Base-by-base conservation (phyloP, 2,797 vertebrate species). In the Sus cebifrons region DNA sequence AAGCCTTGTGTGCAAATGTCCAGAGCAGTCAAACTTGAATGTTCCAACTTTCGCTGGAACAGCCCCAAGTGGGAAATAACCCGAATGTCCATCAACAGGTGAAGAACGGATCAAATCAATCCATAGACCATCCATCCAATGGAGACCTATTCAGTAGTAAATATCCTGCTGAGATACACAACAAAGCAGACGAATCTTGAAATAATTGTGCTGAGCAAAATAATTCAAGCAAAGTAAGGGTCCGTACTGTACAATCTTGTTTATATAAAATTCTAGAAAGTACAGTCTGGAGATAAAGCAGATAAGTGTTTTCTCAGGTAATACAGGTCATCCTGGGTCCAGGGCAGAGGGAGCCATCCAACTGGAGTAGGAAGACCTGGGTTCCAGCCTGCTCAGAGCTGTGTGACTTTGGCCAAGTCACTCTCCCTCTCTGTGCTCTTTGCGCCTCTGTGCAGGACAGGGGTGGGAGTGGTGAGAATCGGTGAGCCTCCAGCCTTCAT, bases 51-150 rank as follows among this genome's bases (percentile, higher is more conserved):
- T 21, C 3, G 67, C 8, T 1, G 3, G 2, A 56, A 74, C 17
- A 8, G 20, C n/a, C 40, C 40, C 6, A 44, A 44, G 10, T 25
- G 7, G 3, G 36, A 60, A 44, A 73, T n/a, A 0, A 15, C 6
- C 18, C n/a, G 3, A 27, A 11, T 4, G 44, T 27, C 60, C 27
- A 2, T 13, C 10, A 1, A 18, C 18, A 44, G 32, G 25, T 13
- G 40, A 7, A 36, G 18, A 77, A 8, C 23, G 12, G 29, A 16
- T 62, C 2, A 27, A 67, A 75, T 1, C 36, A 6, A 6, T 18
- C 17, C 17, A 10, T 7, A 10, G 27, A 3, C 3, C 32, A 0
- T 1, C 15, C 62, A 14, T 1, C 1, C 4, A 3, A 18, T 2
- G n/a, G 60, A 54, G 8, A 5, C 9, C 13, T 12, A 27, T 23